Percentiles rank a stretch among this genome's conserved stretches.
phyloP scores from a whole-genome alignment of 2,888 invertebrate genomes.

The Apamea sordens region DNA sequence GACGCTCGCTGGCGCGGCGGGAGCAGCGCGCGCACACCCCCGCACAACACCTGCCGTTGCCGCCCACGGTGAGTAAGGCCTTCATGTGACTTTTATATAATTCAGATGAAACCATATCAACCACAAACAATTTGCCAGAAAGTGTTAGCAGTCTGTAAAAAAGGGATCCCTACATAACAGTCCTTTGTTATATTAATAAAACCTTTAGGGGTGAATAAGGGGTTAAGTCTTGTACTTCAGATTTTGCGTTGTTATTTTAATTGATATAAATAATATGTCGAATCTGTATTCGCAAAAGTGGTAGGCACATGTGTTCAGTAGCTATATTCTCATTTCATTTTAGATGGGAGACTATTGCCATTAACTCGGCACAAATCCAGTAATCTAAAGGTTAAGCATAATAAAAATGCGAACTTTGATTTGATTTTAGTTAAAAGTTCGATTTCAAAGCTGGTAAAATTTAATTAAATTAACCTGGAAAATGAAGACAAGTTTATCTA shows the following conservation, averaged over 20 bases:
- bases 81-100: conserved; percentile 22
- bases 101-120: conserved; percentile 16
- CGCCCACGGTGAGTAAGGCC: conserved; percentile 81
- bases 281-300: background rate
- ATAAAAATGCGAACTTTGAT: background rate
- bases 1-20: conserved; percentile 82
- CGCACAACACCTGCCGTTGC: conserved; percentile 81
- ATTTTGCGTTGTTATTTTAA: conserved; percentile 13
- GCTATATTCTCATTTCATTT: background rate
- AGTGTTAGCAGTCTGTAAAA: conserved; percentile 1
- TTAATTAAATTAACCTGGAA: background rate
- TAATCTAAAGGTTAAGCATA: background rate
- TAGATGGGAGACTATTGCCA: background rate
- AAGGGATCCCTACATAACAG: background rate
- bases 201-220: conserved; percentile 1
- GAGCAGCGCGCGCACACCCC: conserved; percentile 84
- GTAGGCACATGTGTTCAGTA: background rate
- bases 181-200: conserved; percentile 23
- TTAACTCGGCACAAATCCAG: background rate
- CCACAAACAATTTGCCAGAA: background rate
- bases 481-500: background rate
- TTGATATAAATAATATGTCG: background rate
- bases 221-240: background rate
- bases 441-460: background rate
- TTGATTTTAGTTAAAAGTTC: background rate